A percentile compares a stretch with the other conserved stretches of the same genome.
These are phyloP conservation scores for Andinoacara biseriatus DNA, from an alignment of 2,113 vertebrate species.

Conservation along the genomic window DNA sequence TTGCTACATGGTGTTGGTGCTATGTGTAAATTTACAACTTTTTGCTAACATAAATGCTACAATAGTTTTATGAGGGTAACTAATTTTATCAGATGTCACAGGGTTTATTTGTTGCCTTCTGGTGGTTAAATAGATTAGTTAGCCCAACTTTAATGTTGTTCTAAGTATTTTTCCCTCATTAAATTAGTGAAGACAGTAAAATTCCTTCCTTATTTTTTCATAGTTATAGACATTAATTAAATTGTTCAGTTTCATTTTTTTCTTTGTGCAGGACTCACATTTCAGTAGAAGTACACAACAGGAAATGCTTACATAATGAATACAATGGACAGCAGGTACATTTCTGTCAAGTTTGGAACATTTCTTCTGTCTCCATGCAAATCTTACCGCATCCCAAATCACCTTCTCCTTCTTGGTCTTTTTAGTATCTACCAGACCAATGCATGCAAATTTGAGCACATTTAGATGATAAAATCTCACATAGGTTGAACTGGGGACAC, in stretches of 20 bases:
- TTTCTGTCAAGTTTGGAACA: not conserved
- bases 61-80: not conserved
- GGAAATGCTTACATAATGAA: not conserved
- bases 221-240: not conserved
- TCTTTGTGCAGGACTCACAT: not conserved
- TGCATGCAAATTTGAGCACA: not conserved
- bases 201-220: not conserved
- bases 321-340: not conserved
- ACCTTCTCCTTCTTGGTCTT: not conserved
- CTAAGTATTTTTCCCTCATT: not conserved
- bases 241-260: not conserved
- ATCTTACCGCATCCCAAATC: not conserved
- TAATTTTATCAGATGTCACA: not conserved
- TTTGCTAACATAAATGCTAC: not conserved
- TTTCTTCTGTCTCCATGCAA: not conserved
- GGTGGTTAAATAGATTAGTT: not conserved
- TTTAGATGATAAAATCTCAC: not conserved
- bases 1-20: not conserved
- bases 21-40: not conserved
- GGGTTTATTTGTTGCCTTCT: not conserved
- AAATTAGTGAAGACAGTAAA: not conserved
- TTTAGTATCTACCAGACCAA: not conserved
- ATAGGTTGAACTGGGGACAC: not conserved
- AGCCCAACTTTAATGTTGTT: too few species aligned
- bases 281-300: not conserved